Conservation (phyloP, 2,113 vertebrate genomes). For the Hyperopisus bebe region DNA sequence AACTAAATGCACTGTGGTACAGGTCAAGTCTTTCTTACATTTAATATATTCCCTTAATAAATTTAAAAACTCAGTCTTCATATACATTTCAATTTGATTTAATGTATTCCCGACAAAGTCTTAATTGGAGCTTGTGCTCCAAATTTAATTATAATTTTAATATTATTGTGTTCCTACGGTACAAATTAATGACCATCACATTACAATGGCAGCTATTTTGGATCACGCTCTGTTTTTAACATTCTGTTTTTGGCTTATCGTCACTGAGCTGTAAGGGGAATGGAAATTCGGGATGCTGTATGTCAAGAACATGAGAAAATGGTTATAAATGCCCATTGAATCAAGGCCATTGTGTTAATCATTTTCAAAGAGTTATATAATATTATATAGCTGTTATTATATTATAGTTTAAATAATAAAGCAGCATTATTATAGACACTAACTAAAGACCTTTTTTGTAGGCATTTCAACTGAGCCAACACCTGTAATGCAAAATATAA, state of each 20-base stretch:
- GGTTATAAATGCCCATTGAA: background rate
- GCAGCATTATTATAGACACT: background rate
- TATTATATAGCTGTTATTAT: background rate
- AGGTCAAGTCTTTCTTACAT: background rate
- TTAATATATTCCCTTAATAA: background rate
- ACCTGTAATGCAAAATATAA: background rate
- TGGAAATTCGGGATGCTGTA: background rate
- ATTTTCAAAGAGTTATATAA: background rate
- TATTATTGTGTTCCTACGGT: background rate
- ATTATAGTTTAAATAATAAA: background rate
- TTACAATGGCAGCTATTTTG: background rate
- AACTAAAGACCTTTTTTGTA: background rate
- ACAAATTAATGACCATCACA: background rate
- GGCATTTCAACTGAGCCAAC: background rate
- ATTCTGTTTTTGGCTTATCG: background rate
- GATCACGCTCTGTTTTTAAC: background rate
- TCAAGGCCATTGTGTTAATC: background rate
- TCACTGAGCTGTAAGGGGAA: background rate
- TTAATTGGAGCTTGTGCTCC: background rate
- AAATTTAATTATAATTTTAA: background rate
- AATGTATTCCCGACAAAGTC: background rate
- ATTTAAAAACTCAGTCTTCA: background rate
- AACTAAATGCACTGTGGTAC: background rate
- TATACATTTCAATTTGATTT: slow-evolving; percentile 4
- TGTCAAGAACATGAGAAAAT: background rate